Evolutionary conservation across 2,113 vertebrate genomes (phyloP), one percentile per base, ranked within the genome.

Genomic region (Origma solitaria): DNA sequence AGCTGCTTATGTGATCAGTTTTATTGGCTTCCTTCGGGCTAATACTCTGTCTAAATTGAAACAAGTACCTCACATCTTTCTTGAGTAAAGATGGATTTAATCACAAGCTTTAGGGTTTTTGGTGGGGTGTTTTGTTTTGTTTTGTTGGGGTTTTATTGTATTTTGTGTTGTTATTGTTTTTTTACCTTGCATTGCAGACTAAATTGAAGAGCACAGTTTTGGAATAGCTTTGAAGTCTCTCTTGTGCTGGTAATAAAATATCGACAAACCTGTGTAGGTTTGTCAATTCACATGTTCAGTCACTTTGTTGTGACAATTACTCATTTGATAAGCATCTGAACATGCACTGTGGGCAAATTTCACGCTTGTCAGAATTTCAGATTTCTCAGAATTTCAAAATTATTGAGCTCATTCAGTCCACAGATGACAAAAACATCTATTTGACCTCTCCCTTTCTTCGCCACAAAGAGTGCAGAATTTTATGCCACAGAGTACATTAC

Each of bases 61-160:
- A 66, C 28, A 90, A 38, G 8, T 69, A 84, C 20, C 92, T 94
- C 47, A 62, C 18, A 54, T 50, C 70, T 72, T 78, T 79, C 65
- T 76, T 69, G 30, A 82, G n/a, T 58, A 89, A 91, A 89, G 45
- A 69, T 42, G 21, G n/a, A 69, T n/a, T 86, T 79, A 47, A 82
- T 64, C 38, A 73, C 23, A 42, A 53, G n/a, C 66, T 89, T 80
- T 1, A 2, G n/a, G 37, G 21, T 35, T 7, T 30, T 42, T 42
- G 11, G 42, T 6, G 5, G 9, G 2, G 0, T 4, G n/a, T n/a
- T n/a, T 18, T 40, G 2, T 79, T 69, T 64, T 45, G 4, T 30
- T 2, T n/a, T 61, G n/a, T n/a, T n/a, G n/a, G n/a, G n/a, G n/a
- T 35, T 40, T 2, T 79, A 65, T 69, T 66, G 6, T 30, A 2